phyloP scores from a whole-genome alignment of 2,797 vertebrate species.

The Podarcis lilfordi region DNA sequence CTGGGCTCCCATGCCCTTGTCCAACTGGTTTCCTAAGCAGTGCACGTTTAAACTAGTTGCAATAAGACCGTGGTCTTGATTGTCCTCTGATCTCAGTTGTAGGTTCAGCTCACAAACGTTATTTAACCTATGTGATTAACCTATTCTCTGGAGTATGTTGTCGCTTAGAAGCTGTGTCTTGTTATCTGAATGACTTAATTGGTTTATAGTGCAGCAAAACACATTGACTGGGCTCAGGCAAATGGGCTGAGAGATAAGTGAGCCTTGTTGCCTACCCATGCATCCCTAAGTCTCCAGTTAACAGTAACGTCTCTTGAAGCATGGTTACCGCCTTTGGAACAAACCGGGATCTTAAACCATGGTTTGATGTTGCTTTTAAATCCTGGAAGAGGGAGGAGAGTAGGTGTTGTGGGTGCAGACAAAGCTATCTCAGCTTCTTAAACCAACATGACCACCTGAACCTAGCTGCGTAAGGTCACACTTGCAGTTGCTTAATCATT shows the following conservation, averaged over 20 bases:
- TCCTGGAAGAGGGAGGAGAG: background rate
- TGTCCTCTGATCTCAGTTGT: background rate
- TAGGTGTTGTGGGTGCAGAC: background rate
- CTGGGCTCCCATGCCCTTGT: background rate
- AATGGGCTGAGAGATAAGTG: background rate
- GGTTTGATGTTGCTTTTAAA: background rate
- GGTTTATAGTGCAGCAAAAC: background rate
- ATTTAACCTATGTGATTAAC: background rate
- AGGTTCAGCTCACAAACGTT: background rate
- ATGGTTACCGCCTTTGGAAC: background rate
- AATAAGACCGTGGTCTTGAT: background rate
- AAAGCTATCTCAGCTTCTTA: background rate
- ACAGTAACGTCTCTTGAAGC: background rate
- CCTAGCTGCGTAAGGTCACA: fast-evolving
- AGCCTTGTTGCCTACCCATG: background rate
- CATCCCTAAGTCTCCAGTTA: background rate
- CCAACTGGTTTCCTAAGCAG: background rate
- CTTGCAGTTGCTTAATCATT: background rate
- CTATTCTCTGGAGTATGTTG: fast-evolving
- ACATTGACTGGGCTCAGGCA: background rate
- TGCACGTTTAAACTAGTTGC: background rate
- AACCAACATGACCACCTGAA: background rate
- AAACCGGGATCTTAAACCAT: background rate
- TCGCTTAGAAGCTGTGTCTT: background rate
- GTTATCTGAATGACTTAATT: background rate